Evolutionary conservation across 2,113 vertebrate species (phyloP), one percentile per base, ranked within the genome.

Genomic region (Nycticryphes semicollaris): DNA sequence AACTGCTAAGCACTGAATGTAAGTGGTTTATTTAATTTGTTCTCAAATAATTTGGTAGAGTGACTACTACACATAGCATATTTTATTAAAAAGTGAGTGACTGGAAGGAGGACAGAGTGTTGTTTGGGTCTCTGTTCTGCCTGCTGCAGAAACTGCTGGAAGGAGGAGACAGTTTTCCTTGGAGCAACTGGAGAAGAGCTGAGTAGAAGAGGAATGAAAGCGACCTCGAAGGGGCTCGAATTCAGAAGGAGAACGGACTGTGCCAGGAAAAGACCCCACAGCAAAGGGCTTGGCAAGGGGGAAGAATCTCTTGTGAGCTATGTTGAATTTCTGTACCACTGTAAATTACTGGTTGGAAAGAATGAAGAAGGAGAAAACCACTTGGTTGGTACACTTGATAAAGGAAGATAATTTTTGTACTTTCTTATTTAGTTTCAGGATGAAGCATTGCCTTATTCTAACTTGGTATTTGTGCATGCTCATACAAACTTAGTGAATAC

Each of bases 21-120:
- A 62, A 81, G 7, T 23, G 15, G 12, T 31, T 31, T 74, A 7
- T 43, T 75, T 43, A 16, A 50, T 35, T 82, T 76, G 4, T 22
- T 67, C 14, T n/a, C 43, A 51, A 63, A 41, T 35, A 1, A 27
- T 64, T 75, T 56, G 30, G 18, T 54, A 31, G 28, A 70, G 5
- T 68, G 10, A 53, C 33, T 33, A 39, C 3, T 45, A 8, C 10
- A 45, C 0, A 1, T 12, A 22, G 5, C 6, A 5, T 25, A 31
- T 27, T 62, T 56, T 62, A 4, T 54, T 54, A 27, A 31, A 72
- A 85, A 67, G 4, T 4, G 4, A 10, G 6, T 69, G 15, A 20
- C 57, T 94, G 45, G 45, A 75, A 87, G 51, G 8, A 73, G 24
- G 12, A 43, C 21, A 13, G 23, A 69, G 7, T 12, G 8, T 10